Base-by-base conservation (phyloP, 2,888 invertebrate genomes). In the Acronicta leporina region DNA sequence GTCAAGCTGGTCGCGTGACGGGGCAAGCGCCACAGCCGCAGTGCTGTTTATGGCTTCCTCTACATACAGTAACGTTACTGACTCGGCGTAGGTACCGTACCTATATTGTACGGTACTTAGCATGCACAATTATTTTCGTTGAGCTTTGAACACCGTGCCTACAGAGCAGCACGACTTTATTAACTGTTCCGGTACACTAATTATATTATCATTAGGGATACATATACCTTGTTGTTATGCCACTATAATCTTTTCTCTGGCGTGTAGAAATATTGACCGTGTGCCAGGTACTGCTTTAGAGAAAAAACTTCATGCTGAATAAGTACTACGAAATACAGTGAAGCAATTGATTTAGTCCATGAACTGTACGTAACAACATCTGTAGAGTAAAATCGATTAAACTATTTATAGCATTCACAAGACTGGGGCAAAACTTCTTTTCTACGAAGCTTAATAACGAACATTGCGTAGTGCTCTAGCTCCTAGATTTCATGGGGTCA, bases 1-100 rank as follows among this genome's bases (percentile, higher is more conserved):
- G 69, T 78, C 72, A 76, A 75, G 75, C 51, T 61, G 20, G 70
- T 80, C 77, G 84, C 88, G 84, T 84, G 82, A 77, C 79, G 67
- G 43, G 63, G 50, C 63, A 35, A 63, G 47, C 57, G 52, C 70
- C 63, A 48, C 55, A 38, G 65, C 54, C 75, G 73, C 75, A 73
- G 25, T 73, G 73, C 71, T 57, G 73, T 63, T 59, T 77, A 77
- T 67, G 77, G 75, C 79, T 77, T 77, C 77, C 52, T 63, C 40
- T 50, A 46, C 73, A 75, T 50, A 46, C 73, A 75, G 63, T 76
- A 63, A 56, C 43, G 49, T 64, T 62, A 55, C 61, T 65, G 61
- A 53, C 52, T 68, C 63, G 47, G 47, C 47, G 43, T 47, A n/a
- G n/a, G n/a, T n/a, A 51, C 44, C 47, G 58, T 67, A 55, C 4